Evolutionary conservation across 2,797 vertebrate species (phyloP).

Genomic region (Philypnodon macrostomus): DNA sequence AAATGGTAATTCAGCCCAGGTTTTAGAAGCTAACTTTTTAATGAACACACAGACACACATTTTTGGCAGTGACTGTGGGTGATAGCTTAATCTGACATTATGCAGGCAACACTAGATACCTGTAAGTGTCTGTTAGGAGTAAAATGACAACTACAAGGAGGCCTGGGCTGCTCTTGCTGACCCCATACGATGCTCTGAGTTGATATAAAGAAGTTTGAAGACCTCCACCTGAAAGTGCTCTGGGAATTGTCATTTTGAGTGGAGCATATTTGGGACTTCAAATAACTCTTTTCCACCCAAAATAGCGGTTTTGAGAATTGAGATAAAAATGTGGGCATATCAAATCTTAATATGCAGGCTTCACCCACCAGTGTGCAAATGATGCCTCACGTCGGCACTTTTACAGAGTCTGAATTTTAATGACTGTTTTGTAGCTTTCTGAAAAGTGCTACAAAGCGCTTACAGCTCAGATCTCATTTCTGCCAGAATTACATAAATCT

Average conservation of each 20-base stretch:
- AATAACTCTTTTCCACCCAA: conserved; percentile 46
- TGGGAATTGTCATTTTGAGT: conserved; percentile 67
- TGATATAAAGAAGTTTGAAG: conserved; percentile 75
- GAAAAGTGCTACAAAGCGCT: conserved; percentile 35
- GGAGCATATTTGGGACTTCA: conserved; percentile 63
- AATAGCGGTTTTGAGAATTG: conserved; percentile 52
- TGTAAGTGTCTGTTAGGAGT: conserved; percentile 71
- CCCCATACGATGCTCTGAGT: conserved; percentile 66
- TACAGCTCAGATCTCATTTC: conserved; percentile 36
- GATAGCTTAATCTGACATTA: conserved; percentile 79
- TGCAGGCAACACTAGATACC: conserved; percentile 74
- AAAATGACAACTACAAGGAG: conserved; percentile 70
- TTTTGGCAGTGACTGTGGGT: conserved; percentile 69
- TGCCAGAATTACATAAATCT: conserved; percentile 32
- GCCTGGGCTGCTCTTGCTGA: conserved; percentile 63
- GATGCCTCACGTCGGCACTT: conserved; percentile 52
- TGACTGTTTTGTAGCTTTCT: conserved; percentile 28
- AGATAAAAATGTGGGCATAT: conserved; percentile 67
- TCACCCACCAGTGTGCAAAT: conserved; percentile 69
- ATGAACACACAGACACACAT: conserved; percentile 64
- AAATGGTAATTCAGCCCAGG: conserved; percentile 73
- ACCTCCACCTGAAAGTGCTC: conserved; percentile 71
- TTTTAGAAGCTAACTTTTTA: conserved; percentile 77
- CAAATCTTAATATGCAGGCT: conserved; percentile 69
- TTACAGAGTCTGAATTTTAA: conserved; percentile 64